Conservation (phyloP, 2,113 vertebrate genomes). For the Myotis davidii region DNA sequence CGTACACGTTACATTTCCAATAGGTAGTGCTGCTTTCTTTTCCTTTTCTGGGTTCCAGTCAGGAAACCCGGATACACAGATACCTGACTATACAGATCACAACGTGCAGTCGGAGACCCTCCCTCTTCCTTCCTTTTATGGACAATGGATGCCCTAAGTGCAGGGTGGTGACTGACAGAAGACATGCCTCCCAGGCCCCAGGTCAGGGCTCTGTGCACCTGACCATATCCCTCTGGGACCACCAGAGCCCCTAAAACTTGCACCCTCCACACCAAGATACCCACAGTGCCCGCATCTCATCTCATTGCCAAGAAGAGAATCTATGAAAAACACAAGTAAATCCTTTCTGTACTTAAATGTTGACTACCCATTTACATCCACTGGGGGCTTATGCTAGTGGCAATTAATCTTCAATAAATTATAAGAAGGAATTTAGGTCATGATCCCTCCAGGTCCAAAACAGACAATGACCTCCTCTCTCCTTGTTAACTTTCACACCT, state of each 20-base stretch:
- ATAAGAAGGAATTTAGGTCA: not conserved
- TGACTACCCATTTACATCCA: not conserved
- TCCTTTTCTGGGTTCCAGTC: not conserved
- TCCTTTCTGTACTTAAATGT: not conserved
- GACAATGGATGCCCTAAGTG: accelerated
- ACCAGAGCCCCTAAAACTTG: accelerated
- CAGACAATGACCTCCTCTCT: not conserved
- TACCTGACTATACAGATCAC: not conserved
- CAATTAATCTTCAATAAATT: not conserved
- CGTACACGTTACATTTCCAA: not conserved
- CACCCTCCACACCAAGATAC: too few species aligned
- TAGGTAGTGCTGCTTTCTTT: not conserved
- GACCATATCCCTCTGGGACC: too few species aligned
- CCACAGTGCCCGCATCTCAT: accelerated
- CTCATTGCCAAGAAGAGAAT: not conserved
- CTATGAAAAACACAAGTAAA: not conserved
- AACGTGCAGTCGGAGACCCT: not conserved
- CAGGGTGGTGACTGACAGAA: accelerated
- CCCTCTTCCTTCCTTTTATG: not conserved
- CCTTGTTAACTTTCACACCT: not conserved
- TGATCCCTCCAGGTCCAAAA: not conserved
- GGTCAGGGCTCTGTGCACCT: accelerated
- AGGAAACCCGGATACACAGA: not conserved
- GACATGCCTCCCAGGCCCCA: not conserved
- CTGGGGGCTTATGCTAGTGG: not conserved